Percentiles rank a stretch among this genome's conserved stretches.
These are phyloP conservation scores for Morpho achilles DNA, from an alignment of 2,888 invertebrate genomes.

Conservation along the genomic window DNA sequence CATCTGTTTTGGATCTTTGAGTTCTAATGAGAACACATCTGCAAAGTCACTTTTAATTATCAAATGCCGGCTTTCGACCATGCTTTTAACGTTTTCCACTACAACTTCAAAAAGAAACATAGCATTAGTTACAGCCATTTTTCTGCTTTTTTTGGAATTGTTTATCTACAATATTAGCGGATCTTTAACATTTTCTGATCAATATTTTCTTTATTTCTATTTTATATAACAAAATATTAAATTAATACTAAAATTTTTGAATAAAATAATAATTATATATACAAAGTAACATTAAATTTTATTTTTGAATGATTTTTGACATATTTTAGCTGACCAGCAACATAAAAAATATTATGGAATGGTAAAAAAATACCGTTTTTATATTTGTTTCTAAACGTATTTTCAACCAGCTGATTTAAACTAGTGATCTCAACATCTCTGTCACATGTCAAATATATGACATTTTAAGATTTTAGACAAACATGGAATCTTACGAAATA, in stretches of 20 bases:
- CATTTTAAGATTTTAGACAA: background rate
- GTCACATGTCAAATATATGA: constrained; percentile 33
- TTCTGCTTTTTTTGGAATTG: constrained; percentile 30
- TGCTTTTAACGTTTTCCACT: constrained; percentile 53
- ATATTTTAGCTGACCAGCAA: background rate
- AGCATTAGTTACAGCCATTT: constrained; percentile 61
- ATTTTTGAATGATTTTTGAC: background rate
- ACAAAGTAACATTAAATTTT: background rate
- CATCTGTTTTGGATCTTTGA: constrained; percentile 69
- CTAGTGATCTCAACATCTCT: constrained; percentile 10
- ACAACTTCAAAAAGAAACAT: constrained; percentile 72
- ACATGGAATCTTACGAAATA: constrained; percentile 1
- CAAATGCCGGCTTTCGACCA: constrained; percentile 50
- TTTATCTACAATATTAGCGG: background rate
- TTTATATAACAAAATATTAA: background rate
- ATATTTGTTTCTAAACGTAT: constrained; percentile 6
- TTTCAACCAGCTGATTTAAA: constrained; percentile 17
- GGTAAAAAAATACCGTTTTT: background rate
- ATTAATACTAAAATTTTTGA: background rate
- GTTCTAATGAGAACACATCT: constrained; percentile 64
- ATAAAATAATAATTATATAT: background rate
- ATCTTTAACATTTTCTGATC: background rate
- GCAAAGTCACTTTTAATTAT: constrained; percentile 65
- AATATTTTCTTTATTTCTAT: background rate
- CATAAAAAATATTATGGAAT: too few species aligned